These are phyloP conservation scores for Helostoma temminkii DNA, from an alignment of 2,797 vertebrate genomes.

Conservation along the genomic window DNA sequence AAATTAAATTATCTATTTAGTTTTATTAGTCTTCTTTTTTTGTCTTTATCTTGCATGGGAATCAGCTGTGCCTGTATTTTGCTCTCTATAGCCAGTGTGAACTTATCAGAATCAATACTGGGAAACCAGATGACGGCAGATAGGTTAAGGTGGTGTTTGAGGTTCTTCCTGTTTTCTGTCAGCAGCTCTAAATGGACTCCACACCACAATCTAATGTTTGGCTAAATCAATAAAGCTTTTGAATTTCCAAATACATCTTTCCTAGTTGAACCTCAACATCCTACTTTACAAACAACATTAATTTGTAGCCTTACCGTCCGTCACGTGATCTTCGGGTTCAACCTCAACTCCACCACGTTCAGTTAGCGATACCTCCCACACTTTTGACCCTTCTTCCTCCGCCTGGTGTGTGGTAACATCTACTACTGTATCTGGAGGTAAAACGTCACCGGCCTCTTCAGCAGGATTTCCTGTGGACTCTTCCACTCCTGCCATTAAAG, in stretches of 20 bases:
- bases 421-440: slow-evolving; percentile 10
- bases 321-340: slow-evolving; percentile 39
- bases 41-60: no score
- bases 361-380: slow-evolving; percentile 37
- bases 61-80: not conserved
- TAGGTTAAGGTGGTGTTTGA: slow-evolving; percentile 6
- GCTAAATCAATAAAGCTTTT: slow-evolving; percentile 34
- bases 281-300: slow-evolving; percentile 27
- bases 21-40: no score
- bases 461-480: slow-evolving; percentile 27
- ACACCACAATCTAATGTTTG: slow-evolving; percentile 10
- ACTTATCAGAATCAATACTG: slow-evolving; percentile 12
- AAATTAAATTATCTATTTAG: no score
- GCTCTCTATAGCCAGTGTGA: not conserved
- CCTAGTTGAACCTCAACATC: slow-evolving; percentile 19
- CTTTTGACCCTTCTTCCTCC: slow-evolving; percentile 33
- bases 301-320: slow-evolving; percentile 50
- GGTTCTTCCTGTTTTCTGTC: slow-evolving; percentile 6
- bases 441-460: slow-evolving; percentile 29
- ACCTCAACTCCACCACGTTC: slow-evolving; percentile 40
- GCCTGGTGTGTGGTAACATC: slow-evolving; percentile 33
- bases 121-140: slow-evolving; percentile 1
- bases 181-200: slow-evolving; percentile 24
- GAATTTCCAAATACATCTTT: slow-evolving; percentile 19
- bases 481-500: slow-evolving; percentile 36